Evolutionary conservation across 2,888 invertebrate species (phyloP).

Genomic region (Cynaeus angustus): DNA sequence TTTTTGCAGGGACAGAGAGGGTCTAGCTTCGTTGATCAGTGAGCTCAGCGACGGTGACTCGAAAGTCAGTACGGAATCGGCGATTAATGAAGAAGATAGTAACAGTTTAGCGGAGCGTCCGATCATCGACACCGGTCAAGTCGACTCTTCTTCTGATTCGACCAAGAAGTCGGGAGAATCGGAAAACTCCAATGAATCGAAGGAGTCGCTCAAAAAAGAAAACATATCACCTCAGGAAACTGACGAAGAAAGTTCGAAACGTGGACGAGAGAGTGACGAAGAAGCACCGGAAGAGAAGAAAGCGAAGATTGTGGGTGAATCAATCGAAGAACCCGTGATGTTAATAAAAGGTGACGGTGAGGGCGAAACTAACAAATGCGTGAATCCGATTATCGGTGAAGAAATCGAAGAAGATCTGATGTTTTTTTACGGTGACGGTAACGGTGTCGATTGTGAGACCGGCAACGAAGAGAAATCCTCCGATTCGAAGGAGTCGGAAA

Average conservation of each 20-base stretch:
- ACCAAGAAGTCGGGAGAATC: slow-evolving; percentile 62
- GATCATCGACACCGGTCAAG: slow-evolving; percentile 75
- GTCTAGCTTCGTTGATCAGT: slow-evolving; percentile 85
- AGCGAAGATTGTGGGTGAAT: slow-evolving; percentile 74
- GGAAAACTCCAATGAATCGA: slow-evolving; percentile 50
- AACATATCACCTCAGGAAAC: slow-evolving; percentile 48
- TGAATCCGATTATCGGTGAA: slow-evolving; percentile 74
- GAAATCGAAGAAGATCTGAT: slow-evolving; percentile 83
- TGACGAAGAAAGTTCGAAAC: slow-evolving; percentile 56
- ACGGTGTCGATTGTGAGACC: slow-evolving; percentile 82
- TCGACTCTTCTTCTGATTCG: slow-evolving; percentile 56
- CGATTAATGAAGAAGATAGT: slow-evolving; percentile 80
- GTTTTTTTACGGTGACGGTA: slow-evolving; percentile 82
- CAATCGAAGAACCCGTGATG: slow-evolving; percentile 84
- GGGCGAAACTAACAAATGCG: slow-evolving; percentile 76
- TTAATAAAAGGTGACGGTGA: slow-evolving; percentile 80
- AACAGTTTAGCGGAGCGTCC: slow-evolving; percentile 76
- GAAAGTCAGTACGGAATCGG: slow-evolving; percentile 75
- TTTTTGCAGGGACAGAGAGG: slow-evolving; percentile 75
- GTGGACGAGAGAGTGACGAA: slow-evolving; percentile 60
- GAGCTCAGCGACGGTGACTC: slow-evolving; percentile 83
- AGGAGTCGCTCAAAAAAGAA: slow-evolving; percentile 25
- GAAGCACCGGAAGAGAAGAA: slow-evolving; percentile 55
- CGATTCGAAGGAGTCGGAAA: neutral
- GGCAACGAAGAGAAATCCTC: slow-evolving; percentile 76